Evolutionary conservation across 2,113 vertebrate species (phyloP).

Genomic region (Suricata suricatta): DNA sequence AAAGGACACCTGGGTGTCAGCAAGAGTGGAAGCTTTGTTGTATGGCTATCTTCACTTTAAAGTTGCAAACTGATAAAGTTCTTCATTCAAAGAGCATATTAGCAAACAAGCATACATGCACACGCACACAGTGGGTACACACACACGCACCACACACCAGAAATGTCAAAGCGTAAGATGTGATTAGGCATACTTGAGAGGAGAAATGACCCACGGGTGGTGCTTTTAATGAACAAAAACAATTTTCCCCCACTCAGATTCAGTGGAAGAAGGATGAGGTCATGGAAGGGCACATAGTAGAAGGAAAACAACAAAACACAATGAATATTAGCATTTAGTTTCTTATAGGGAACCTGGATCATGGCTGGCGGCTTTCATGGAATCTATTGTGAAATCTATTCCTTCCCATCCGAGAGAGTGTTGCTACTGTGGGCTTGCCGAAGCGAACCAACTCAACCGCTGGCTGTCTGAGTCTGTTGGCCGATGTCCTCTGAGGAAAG

Average conservation of each 20-base stretch:
- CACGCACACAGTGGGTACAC: background rate
- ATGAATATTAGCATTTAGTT: background rate
- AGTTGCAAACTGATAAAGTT: background rate
- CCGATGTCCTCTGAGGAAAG: background rate
- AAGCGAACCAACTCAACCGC: background rate
- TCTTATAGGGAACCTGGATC: background rate
- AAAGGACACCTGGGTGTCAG: background rate
- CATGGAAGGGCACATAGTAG: background rate
- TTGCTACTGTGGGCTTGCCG: background rate
- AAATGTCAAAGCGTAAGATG: background rate
- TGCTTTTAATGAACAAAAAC: constrained; percentile 1
- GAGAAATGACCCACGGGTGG: background rate
- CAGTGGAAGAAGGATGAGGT: background rate
- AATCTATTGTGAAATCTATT: background rate
- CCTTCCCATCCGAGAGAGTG: background rate
- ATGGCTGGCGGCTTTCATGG: background rate
- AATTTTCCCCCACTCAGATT: background rate
- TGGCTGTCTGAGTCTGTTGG: background rate
- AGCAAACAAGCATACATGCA: background rate
- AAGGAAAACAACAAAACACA: constrained; percentile 1
- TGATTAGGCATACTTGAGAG: background rate
- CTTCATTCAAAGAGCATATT: background rate
- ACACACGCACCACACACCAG: background rate
- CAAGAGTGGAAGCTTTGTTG: background rate
- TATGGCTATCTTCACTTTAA: background rate